A percentile compares a stretch with the other conserved stretches of the same genome.
phyloP scores from a whole-genome alignment of 2,113 vertebrate species.

The Lynx canadensis region DNA sequence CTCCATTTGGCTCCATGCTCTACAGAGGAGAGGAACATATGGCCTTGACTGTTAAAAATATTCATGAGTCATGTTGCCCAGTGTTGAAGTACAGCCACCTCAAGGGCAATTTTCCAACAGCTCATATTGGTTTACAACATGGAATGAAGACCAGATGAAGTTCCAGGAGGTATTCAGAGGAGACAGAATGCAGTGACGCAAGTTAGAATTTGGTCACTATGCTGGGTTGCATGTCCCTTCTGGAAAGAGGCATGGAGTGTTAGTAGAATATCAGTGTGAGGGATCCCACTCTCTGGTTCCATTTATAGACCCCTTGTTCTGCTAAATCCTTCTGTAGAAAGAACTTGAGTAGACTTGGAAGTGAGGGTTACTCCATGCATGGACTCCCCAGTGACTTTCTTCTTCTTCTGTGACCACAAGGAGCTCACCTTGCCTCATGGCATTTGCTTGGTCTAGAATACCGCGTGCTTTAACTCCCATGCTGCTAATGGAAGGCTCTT shows the following conservation, averaged over 20 bases:
- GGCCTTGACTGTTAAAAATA: conserved; percentile 69
- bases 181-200: conserved; percentile 44
- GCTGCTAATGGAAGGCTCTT: background rate
- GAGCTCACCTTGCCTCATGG: background rate
- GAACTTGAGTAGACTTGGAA: background rate
- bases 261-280: conserved; percentile 28
- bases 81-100: conserved; percentile 64
- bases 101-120: conserved; percentile 53
- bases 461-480: background rate
- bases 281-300: background rate
- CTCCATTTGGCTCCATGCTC: background rate
- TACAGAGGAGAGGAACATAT: conserved; percentile 59
- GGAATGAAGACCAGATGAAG: conserved; percentile 70
- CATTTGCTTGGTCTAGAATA: background rate
- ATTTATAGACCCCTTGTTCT: background rate
- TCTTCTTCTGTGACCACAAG: background rate
- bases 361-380: background rate
- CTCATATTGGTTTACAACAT: conserved; percentile 61
- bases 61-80: conserved; percentile 60
- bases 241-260: conserved; percentile 32
- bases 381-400: background rate
- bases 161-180: conserved; percentile 49
- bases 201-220: conserved; percentile 61
- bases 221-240: conserved; percentile 42
- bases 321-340: background rate